A percentile compares a stretch with the other conserved stretches of the same genome.
phyloP scores from a whole-genome alignment of 2,888 invertebrate species.

The Operophtera brumata region DNA sequence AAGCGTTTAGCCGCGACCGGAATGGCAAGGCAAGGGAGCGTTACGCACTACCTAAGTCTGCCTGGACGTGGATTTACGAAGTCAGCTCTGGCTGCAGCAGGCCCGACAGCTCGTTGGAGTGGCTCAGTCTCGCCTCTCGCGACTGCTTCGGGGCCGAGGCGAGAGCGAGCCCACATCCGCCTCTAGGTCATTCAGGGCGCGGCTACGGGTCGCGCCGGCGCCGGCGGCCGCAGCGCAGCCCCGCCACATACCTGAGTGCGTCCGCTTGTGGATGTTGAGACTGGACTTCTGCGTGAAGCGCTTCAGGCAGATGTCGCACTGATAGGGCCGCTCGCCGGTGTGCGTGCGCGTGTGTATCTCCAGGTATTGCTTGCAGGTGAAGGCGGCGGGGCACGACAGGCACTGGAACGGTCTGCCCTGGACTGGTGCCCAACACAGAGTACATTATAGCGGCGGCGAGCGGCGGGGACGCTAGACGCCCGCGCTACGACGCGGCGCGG shows the following conservation, averaged over 20 bases:
- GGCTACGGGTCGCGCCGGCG: slow-evolving; percentile 6
- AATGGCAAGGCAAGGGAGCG: slow-evolving; percentile 20
- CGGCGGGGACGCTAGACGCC: slow-evolving; percentile 72
- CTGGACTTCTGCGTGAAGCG: slow-evolving; percentile 91
- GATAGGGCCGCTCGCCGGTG: slow-evolving; percentile 80
- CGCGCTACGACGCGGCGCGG: slow-evolving; percentile 74
- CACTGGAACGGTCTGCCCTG: slow-evolving; percentile 82
- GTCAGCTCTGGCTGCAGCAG: not conserved
- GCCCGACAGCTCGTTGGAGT: not conserved
- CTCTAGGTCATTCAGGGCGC: slow-evolving; percentile 19
- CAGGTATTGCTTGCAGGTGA: slow-evolving; percentile 82
- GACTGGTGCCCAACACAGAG: slow-evolving; percentile 77
- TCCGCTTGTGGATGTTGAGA: slow-evolving; percentile 89
- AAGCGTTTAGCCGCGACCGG: slow-evolving; percentile 24
- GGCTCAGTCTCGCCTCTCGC: no score
- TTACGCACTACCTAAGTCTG: not conserved
- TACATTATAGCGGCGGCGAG: slow-evolving; percentile 77
- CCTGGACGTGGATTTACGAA: not conserved
- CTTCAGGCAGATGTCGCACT: slow-evolving; percentile 89
- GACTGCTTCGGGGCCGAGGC: not conserved
- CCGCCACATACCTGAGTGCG: slow-evolving; percentile 83
- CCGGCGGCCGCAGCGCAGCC: slow-evolving; percentile 33
- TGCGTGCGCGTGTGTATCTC: slow-evolving; percentile 83
- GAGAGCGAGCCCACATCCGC: not conserved
- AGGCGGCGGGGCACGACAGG: slow-evolving; percentile 81